These are phyloP conservation scores for Astatoreochromis straeleni DNA, from an alignment of 2,113 vertebrate species.

Conservation along the genomic window DNA sequence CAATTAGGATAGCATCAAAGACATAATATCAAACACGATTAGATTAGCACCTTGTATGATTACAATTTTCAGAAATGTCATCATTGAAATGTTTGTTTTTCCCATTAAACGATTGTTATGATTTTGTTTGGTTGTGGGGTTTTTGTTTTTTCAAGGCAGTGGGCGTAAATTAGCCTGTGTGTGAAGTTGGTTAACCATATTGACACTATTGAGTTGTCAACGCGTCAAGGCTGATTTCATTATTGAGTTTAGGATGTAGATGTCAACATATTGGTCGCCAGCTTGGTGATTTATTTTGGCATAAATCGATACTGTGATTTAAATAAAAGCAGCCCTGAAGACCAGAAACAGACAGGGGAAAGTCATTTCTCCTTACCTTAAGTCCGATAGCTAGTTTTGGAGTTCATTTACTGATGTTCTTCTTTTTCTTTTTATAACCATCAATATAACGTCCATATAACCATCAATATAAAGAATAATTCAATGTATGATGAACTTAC, in stretches of 20 bases:
- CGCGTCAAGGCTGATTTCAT: conserved; percentile 66
- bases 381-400: background rate
- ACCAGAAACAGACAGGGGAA: background rate
- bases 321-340: conserved; percentile 33
- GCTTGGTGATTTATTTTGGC: conserved; percentile 44
- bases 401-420: background rate
- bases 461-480: background rate
- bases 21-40: background rate
- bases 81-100: background rate
- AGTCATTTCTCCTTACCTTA: conserved; percentile 31
- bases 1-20: background rate
- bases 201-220: conserved; percentile 61
- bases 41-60: background rate
- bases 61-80: background rate
- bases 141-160: background rate
- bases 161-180: background rate
- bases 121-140: background rate
- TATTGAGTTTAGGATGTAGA: conserved; percentile 50
- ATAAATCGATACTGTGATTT: conserved; percentile 56
- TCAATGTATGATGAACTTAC: background rate
- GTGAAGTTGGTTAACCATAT: conserved; percentile 49
- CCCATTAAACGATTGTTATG: background rate
- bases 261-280: conserved; percentile 48
- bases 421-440: background rate
- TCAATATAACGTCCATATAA: background rate